Evolutionary conservation across 2,888 invertebrate genomes (phyloP).

Genomic region (Tachina lurida): DNA sequence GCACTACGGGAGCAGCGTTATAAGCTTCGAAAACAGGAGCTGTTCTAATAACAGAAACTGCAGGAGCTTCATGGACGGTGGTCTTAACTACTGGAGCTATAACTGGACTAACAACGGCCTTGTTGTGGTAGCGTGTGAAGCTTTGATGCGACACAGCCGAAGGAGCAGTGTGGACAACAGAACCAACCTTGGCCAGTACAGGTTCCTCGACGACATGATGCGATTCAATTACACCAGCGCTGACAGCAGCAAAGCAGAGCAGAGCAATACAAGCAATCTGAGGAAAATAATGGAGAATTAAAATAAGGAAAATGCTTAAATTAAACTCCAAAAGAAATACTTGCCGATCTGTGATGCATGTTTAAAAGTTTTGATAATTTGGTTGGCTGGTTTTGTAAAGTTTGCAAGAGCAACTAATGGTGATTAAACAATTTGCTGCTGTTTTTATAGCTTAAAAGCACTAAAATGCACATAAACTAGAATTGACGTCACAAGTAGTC

Average conservation of each 20-base stretch:
- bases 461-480: constrained; percentile 4
- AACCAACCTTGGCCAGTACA: constrained; percentile 78
- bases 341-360: constrained; percentile 66
- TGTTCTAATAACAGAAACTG: constrained; percentile 76
- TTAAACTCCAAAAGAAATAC: background rate
- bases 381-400: constrained; percentile 20
- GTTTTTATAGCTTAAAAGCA: constrained; percentile 49
- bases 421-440: background rate
- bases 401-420: constrained; percentile 56
- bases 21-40: constrained; percentile 43
- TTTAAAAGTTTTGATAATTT: background rate
- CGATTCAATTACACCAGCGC: constrained; percentile 74
- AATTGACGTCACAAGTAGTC: constrained; percentile 14
- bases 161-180: constrained; percentile 73
- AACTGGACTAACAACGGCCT: constrained; percentile 79
- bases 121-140: constrained; percentile 83
- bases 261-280: constrained; percentile 73
- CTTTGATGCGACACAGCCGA: constrained; percentile 85
- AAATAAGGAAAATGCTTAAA: background rate
- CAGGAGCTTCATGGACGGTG: constrained; percentile 70
- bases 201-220: constrained; percentile 77
- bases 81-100: constrained; percentile 67
- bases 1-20: constrained; percentile 38
- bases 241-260: constrained; percentile 75
- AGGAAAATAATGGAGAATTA: background rate